Conservation (phyloP, 2,113 vertebrate genomes). For the Nibea albiflora region DNA sequence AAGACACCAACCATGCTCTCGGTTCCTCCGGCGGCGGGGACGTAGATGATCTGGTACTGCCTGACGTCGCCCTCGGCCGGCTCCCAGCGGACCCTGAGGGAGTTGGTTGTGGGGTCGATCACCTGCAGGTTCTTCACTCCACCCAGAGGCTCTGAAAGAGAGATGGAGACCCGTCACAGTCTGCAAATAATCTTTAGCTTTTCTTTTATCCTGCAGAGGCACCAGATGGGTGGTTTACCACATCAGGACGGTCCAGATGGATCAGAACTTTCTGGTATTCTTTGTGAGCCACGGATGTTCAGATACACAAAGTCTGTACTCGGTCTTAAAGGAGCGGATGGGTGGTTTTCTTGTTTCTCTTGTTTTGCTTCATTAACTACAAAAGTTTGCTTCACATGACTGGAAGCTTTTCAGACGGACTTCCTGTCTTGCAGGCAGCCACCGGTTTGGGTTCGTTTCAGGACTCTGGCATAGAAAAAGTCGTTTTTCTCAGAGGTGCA, state of each 20-base stretch:
- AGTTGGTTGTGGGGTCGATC: constrained; percentile 92
- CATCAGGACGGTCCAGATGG: constrained; percentile 46
- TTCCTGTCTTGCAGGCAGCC: neutral
- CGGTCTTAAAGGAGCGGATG: neutral
- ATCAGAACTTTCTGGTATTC: constrained; percentile 40
- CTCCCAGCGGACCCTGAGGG: constrained; percentile 92
- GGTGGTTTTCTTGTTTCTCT: neutral
- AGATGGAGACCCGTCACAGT: neutral
- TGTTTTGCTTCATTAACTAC: neutral
- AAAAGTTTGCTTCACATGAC: neutral
- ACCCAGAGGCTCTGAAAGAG: constrained; percentile 88
- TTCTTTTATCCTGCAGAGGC: constrained; percentile 43
- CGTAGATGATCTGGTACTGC: constrained; percentile 91
- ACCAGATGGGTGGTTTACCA: constrained; percentile 42
- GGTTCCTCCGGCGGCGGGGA: constrained; percentile 83
- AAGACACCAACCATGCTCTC: constrained; percentile 86
- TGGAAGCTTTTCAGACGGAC: neutral
- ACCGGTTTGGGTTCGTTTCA: neutral
- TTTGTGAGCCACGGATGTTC: constrained; percentile 17
- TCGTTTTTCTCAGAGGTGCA: neutral
- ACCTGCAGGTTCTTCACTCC: constrained; percentile 92
- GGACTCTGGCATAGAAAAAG: neutral
- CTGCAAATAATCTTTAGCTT: neutral
- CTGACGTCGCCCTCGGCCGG: constrained; percentile 92
- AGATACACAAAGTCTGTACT: neutral